Conservation (phyloP, 2,888 invertebrate genomes). For the Andrena hattorfiana region DNA sequence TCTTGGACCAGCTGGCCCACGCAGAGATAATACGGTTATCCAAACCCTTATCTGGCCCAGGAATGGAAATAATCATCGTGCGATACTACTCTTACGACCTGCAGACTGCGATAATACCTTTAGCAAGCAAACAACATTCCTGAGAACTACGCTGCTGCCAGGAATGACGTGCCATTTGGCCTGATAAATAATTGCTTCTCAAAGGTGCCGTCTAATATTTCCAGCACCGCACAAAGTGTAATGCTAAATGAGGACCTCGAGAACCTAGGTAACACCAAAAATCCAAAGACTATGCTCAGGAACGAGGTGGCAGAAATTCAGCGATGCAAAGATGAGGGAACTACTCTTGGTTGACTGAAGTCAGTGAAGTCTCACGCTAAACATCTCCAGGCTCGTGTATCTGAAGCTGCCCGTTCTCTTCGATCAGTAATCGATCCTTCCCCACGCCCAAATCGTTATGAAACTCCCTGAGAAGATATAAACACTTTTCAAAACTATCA, state of each 20-base stretch:
- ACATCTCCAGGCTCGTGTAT: slow-evolving; percentile 28
- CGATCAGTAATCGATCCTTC: slow-evolving; percentile 64
- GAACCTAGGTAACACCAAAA: neutral
- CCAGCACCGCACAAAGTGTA: neutral
- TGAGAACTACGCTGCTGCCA: slow-evolving; percentile 55
- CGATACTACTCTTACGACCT: slow-evolving; percentile 63
- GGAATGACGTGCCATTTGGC: slow-evolving; percentile 27
- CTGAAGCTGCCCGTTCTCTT: slow-evolving; percentile 31
- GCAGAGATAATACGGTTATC: slow-evolving; percentile 55
- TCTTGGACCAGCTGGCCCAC: slow-evolving; percentile 63
- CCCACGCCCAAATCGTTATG: slow-evolving; percentile 65
- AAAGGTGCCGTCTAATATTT: neutral
- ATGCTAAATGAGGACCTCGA: neutral
- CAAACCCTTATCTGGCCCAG: slow-evolving; percentile 59
- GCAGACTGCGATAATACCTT: slow-evolving; percentile 60
- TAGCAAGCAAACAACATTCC: slow-evolving; percentile 68
- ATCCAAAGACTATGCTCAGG: neutral
- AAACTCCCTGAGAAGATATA: slow-evolving; percentile 56
- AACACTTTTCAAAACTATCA: slow-evolving; percentile 53
- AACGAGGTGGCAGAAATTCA: neutral
- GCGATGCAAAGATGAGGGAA: neutral
- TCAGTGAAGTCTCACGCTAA: slow-evolving; percentile 28
- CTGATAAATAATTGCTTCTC: slow-evolving; percentile 38
- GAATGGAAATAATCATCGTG: slow-evolving; percentile 74
- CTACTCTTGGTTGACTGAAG: neutral